A percentile compares a stretch with the other conserved stretches of the same genome.
Evolutionary conservation across 2,888 invertebrate genomes (phyloP).

Genomic region (Actias luna): DNA sequence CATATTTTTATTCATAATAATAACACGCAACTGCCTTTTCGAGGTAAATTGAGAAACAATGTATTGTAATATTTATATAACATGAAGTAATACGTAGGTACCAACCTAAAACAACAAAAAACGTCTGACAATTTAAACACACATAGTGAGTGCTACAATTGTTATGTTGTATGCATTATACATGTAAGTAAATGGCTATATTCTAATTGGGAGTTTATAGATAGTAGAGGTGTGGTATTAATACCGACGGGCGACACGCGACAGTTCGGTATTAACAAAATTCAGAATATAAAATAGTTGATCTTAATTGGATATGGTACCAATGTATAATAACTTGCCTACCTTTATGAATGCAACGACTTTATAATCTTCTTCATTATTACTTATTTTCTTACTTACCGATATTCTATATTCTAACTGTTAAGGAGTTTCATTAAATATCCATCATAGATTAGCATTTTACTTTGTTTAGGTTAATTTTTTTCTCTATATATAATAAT

Average conservation of each 20-base stretch:
- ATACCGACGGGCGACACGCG: neutral
- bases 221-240: constrained; percentile 4
- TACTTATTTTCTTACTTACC: neutral
- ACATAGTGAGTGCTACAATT: neutral
- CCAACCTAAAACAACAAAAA: neutral
- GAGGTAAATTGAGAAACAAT: too few species aligned
- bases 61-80: too few species aligned
- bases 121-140: neutral
- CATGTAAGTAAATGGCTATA: neutral
- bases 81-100: too few species aligned
- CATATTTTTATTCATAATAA: too few species aligned
- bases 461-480: too few species aligned
- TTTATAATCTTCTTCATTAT: neutral
- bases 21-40: too few species aligned
- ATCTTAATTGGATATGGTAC: neutral
- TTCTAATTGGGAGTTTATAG: neutral
- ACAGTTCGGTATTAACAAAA: neutral
- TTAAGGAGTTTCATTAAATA: too few species aligned
- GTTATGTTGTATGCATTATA: neutral
- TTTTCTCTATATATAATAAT: too few species aligned
- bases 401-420: too few species aligned
- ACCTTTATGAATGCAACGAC: neutral
- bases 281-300: neutral
- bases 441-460: too few species aligned
- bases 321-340: neutral